phyloP scores from a whole-genome alignment of 1,140 invertebrate species.

The Hypsibius dujardini region DNA sequence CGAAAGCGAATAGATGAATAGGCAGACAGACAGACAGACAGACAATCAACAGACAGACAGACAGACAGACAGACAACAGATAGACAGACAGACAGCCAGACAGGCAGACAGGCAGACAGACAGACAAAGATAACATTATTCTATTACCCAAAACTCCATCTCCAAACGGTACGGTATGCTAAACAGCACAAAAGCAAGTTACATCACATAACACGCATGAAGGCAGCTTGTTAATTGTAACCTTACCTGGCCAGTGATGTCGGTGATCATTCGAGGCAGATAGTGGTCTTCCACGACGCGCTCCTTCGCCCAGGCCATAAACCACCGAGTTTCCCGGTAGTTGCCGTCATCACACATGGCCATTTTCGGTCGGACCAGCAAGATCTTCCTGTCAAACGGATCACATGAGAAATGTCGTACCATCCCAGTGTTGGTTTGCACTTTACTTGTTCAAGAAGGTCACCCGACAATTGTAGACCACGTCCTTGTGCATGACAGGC shows the following conservation, averaged over 20 bases:
- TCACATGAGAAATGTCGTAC: too few relatives aligned
- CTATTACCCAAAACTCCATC: conserved; percentile 77
- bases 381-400: conserved; percentile 63
- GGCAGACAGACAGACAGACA: too few relatives aligned
- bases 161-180: conserved; percentile 66
- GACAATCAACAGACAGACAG: too few relatives aligned
- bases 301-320: conserved; percentile 38
- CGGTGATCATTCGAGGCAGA: conserved; percentile 64
- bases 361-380: conserved; percentile 88
- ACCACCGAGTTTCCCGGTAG: conserved; percentile 88
- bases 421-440: too few relatives aligned
- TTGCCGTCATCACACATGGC: conserved; percentile 80
- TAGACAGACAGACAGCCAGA: too few relatives aligned
- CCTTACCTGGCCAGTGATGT: conserved; percentile 53
- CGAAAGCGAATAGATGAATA: too few relatives aligned
- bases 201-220: conserved; percentile 13
- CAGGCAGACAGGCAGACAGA: too few relatives aligned
- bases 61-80: too few relatives aligned
- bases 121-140: too few relatives aligned
- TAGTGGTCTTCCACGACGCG: conserved; percentile 61
- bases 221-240: not conserved
- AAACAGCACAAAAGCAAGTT: conserved; percentile 19
- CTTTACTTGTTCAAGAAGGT: conserved; percentile 65
- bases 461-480: conserved; percentile 83
- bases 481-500: conserved; percentile 83